Evolutionary conservation across 2,888 invertebrate species (phyloP), one percentile per base, ranked within the genome.

Genomic region (Abrostola tripartita): DNA sequence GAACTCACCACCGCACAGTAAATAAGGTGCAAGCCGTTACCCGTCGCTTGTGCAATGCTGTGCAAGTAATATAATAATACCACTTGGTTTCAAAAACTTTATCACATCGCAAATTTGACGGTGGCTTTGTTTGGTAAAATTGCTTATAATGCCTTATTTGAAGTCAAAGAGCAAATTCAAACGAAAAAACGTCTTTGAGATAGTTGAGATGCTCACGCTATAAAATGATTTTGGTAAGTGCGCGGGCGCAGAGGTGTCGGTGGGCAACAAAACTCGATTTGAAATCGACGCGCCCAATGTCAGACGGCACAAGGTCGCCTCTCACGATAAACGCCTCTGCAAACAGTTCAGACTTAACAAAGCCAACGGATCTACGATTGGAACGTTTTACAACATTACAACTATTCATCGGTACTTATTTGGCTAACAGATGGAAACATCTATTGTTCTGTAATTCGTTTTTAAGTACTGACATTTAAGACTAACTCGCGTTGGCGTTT

Each of bases 251-350:
- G 76, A 88, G 83, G 81, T 88, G 81, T 68, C 72, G 68, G 73
- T 77, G 72, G 77, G 60, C 78, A 86, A 83, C 78, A 85, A 88
- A 88, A 85, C 82, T 78, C 74, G 78, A 88, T 89, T 88, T 82
- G 88, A 92, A 92, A 91, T 90, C 88, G 81, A 78, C 81, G 81
- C 72, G 79, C 81, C 86, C 93, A 92, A 93, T 93, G 93, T 92
- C 91, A 92, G 86, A 85, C 84, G 68, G 67, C 68, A 78, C 92
- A 92, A 92, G 92, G 93, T 90, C 89, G 83, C 91, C 90, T 87
- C 89, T 92, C 90, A 89, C 90, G 84, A 85, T 84, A 83, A 84
- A 84, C 88, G 85, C 89, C 88, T 87, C 85, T 81, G 85, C 85
- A 81, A 82, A 83, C 71, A 70, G 68, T 82, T 76, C 74, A 71